These are phyloP conservation scores for Caenorhabditis latens DNA, from an alignment of 1,140 invertebrate genomes.

Conservation along the genomic window DNA sequence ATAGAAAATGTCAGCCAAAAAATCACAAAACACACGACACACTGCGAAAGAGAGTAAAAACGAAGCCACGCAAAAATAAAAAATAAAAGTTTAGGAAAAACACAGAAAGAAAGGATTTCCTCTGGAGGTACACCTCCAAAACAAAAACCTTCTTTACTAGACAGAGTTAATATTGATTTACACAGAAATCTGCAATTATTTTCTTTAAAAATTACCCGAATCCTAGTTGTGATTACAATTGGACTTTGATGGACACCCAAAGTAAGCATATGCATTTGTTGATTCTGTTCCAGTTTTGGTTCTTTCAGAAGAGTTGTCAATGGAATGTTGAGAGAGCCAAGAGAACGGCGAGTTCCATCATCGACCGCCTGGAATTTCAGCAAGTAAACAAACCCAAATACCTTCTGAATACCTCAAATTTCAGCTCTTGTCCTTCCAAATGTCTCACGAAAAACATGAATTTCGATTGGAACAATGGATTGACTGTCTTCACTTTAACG, in stretches of 20 bases:
- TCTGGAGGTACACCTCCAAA: too few species aligned
- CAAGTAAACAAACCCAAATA: not conserved
- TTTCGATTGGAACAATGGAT: conserved; percentile 70
- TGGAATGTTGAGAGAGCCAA: conserved; percentile 72
- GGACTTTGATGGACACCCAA: conserved; percentile 73
- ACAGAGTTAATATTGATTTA: not conserved
- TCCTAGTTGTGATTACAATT: conserved; percentile 74
- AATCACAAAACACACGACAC: not conserved
- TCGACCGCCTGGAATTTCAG: conserved; percentile 71
- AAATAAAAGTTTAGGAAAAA: not conserved
- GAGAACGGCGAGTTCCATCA: conserved; percentile 70
- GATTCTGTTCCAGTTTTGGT: conserved; percentile 74
- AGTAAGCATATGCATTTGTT: conserved; percentile 72
- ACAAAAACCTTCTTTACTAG: too few species aligned
- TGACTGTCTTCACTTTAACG: conserved; percentile 71
- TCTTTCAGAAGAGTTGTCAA: conserved; percentile 69
- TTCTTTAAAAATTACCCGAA: conserved; percentile 65
- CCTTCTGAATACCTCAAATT: conserved; percentile 63
- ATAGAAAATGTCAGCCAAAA: not conserved
- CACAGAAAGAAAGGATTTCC: too few species aligned
- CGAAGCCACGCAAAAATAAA: not conserved
- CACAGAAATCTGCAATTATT: not conserved
- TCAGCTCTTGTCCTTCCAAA: conserved; percentile 74
- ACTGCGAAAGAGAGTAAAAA: not conserved
- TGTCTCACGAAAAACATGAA: conserved; percentile 75